Base-by-base conservation (phyloP, 2,797 vertebrate species). In the Sparus aurata region DNA sequence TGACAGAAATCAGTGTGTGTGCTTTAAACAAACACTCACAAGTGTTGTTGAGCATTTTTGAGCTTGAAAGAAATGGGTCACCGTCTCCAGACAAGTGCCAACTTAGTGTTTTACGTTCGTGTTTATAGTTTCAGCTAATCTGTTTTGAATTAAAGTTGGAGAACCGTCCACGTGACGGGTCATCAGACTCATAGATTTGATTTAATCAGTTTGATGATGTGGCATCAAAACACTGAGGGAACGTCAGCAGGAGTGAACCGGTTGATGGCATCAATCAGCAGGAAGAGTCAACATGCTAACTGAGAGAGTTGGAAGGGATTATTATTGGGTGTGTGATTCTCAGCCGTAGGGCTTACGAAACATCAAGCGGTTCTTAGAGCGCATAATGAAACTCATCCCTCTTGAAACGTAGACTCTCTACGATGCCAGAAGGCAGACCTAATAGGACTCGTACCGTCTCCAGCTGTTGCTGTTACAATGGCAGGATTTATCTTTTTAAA, bases 291-390 rank as follows among this genome's bases (percentile, higher is more conserved):
- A 65, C 18, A 13, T 30, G 76, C 59, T 83, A 54, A 81, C 80
- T 82, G 50, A 61, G 57, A 73, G 69, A 54, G n/a, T 61, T 38
- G 47, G 68, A 60, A 77, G 63, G 27, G 82, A 69, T 53, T 18
- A 70, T 73, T 60, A 67, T 75, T 82, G 82, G 76, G 69, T 57
- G 47, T 72, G 75, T 79, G 85, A 86, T 83, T 87, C 75, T 73
- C 45, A 80, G 63, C 82, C 69, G 15, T 30, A 25, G 80, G 80
- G 81, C 63, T 80, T 85, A 59, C 62, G 86, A 84, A 80, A 80
- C 74, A 84, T 73, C 43, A 85, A 86, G 75, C 62, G 64, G 30
- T 85, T 87, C 79, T 61, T 84, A 85, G 77, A 88, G 90, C 58
- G 85, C 59, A 68, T 75, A 70, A 73, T 73, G 61, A 75, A 85